phyloP scores from a whole-genome alignment of 1,140 invertebrate genomes.

The Pectinophora gossypiella region DNA sequence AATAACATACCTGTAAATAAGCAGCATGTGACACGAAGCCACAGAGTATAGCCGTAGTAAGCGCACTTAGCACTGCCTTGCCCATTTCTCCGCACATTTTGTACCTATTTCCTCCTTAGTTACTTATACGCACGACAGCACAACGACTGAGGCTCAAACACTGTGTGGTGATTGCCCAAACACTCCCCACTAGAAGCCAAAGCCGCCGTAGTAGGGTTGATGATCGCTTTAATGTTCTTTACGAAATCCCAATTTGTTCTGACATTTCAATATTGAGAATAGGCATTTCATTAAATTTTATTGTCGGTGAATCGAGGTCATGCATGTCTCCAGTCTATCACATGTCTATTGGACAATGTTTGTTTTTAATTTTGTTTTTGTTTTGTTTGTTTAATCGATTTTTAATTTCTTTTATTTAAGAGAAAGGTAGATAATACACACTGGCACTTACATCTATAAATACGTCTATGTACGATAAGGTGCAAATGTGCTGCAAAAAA shows the following conservation, averaged over 20 bases:
- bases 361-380: no score
- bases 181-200: background rate
- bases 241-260: background rate
- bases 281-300: no score
- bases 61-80: conserved; percentile 59
- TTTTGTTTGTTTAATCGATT: no score
- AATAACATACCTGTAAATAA: conserved; percentile 57
- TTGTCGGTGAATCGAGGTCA: no score
- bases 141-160: conserved; percentile 8
- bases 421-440: no score
- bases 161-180: background rate
- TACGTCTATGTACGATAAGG: no score
- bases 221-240: background rate
- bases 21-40: conserved; percentile 61
- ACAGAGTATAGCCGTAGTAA: conserved; percentile 59
- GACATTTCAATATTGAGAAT: no score
- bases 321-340: no score
- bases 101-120: conserved; percentile 3
- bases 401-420: no score
- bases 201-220: background rate
- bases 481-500: no score
- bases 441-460: no score
- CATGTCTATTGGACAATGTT: no score
- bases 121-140: conserved; percentile 10
- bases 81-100: conserved; percentile 69